A percentile compares a stretch with the other conserved stretches of the same genome.
These are phyloP conservation scores for Trachurus trachurus DNA, from an alignment of 2,797 vertebrate species.

Conservation along the genomic window DNA sequence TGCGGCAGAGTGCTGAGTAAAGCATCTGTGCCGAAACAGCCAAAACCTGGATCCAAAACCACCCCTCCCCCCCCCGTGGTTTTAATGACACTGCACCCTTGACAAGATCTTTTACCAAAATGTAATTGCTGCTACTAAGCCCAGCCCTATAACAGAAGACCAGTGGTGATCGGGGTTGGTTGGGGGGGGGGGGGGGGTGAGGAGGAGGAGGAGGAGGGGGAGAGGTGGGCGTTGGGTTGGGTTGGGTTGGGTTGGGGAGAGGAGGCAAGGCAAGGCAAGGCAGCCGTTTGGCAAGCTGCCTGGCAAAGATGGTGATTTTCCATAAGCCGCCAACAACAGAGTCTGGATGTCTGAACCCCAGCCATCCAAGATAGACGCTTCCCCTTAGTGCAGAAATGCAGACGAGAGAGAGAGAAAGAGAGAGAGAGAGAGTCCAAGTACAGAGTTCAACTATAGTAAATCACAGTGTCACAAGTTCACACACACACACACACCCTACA, in stretches of 20 bases:
- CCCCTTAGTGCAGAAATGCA: conserved; percentile 66
- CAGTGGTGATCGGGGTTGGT: conserved; percentile 37
- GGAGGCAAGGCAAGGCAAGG: too few species aligned
- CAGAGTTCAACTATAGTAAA: conserved; percentile 68
- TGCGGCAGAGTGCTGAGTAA: conserved; percentile 65
- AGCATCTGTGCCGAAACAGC: conserved; percentile 56
- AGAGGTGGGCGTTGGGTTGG: conserved; percentile 11
- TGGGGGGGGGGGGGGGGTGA: too few species aligned
- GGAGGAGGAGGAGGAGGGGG: too few species aligned
- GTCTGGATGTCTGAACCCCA: conserved; percentile 76
- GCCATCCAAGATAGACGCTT: conserved; percentile 70
- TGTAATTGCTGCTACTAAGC: conserved; percentile 80
- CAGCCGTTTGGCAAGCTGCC: conserved; percentile 66
- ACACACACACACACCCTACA: conserved; percentile 45
- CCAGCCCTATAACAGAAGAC: conserved; percentile 66
- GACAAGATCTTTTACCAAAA: conserved; percentile 81
- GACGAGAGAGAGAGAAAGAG: conserved; percentile 41
- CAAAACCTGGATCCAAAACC: conserved; percentile 66
- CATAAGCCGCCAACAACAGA: conserved; percentile 78
- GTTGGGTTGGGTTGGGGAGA: too few species aligned
- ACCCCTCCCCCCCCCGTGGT: too few species aligned
- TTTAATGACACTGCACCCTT: conserved; percentile 79
- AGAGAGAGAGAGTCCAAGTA: conserved; percentile 57
- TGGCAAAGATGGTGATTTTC: conserved; percentile 85
- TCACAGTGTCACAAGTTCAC: conserved; percentile 65